A percentile compares a stretch with the other conserved stretches of the same genome.
Evolutionary conservation across 2,113 vertebrate species (phyloP).

Genomic region (Marcusenius ussheri): DNA sequence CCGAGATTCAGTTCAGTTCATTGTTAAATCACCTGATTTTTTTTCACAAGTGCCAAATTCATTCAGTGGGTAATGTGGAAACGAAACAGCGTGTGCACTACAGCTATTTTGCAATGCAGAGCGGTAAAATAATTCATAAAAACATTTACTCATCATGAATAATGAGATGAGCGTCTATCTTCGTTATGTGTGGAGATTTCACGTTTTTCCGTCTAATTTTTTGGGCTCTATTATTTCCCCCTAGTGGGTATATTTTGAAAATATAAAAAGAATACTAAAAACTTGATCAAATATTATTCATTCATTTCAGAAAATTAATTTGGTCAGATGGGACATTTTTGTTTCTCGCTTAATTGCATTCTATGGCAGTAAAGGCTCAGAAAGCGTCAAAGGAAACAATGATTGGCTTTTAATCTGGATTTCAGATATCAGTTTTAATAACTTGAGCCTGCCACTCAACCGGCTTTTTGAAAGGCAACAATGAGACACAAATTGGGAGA

Average conservation of each 20-base stretch:
- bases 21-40: background rate
- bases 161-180: background rate
- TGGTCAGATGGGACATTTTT: background rate
- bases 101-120: background rate
- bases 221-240: background rate
- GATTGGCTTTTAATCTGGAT: background rate
- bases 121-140: background rate
- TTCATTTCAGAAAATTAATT: background rate
- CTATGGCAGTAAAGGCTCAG: background rate
- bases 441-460: background rate
- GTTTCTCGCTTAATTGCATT: background rate
- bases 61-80: background rate
- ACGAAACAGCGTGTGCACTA: background rate
- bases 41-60: background rate
- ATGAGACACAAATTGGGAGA: background rate
- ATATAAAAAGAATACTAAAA: background rate
- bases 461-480: background rate
- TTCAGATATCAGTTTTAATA: background rate
- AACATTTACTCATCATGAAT: background rate
- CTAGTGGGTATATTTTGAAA: background rate
- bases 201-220: background rate
- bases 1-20: background rate
- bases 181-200: background rate
- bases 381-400: background rate
- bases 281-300: background rate